A percentile compares a stretch with the other conserved stretches of the same genome.
Conservation (phyloP, 1,140 invertebrate genomes). For the Orchesella cincta region DNA sequence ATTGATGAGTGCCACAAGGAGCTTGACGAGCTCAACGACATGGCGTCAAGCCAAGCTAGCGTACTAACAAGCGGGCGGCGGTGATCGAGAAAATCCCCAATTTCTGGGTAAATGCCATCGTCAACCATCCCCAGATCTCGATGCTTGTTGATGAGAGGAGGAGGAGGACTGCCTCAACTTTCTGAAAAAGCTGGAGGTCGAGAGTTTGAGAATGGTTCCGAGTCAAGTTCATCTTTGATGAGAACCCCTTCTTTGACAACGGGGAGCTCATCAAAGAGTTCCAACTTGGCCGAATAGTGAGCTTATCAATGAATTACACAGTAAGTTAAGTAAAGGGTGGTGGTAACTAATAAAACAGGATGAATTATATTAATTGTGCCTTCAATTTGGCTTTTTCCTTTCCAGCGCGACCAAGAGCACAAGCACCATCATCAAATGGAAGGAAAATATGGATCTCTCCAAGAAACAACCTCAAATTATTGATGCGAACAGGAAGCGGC, state of each 20-base stretch:
- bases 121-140: slow-evolving; percentile 86
- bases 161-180: slow-evolving; percentile 85
- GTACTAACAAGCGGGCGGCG: slow-evolving; percentile 79
- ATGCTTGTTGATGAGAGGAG: slow-evolving; percentile 78
- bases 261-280: slow-evolving; percentile 78
- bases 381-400: too few relatives aligned
- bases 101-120: slow-evolving; percentile 88
- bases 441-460: slow-evolving; percentile 70
- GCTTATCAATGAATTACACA: too few relatives aligned
- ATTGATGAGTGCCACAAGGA: slow-evolving; percentile 80
- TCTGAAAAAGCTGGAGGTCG: slow-evolving; percentile 78
- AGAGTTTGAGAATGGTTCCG: slow-evolving; percentile 86
- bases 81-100: slow-evolving; percentile 85
- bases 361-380: too few relatives aligned
- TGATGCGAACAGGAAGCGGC: slow-evolving; percentile 62
- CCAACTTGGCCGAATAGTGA: slow-evolving; percentile 69
- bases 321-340: too few relatives aligned
- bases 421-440: slow-evolving; percentile 75
- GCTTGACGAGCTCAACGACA: slow-evolving; percentile 78
- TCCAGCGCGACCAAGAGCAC: slow-evolving; percentile 68
- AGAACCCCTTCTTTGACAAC: slow-evolving; percentile 85
- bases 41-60: slow-evolving; percentile 80
- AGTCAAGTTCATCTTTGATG: slow-evolving; percentile 77
- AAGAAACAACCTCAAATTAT: slow-evolving; percentile 63
- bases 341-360: too few relatives aligned